Base-by-base conservation (phyloP, 2,888 invertebrate genomes). In the Leucophora obtusa region DNA sequence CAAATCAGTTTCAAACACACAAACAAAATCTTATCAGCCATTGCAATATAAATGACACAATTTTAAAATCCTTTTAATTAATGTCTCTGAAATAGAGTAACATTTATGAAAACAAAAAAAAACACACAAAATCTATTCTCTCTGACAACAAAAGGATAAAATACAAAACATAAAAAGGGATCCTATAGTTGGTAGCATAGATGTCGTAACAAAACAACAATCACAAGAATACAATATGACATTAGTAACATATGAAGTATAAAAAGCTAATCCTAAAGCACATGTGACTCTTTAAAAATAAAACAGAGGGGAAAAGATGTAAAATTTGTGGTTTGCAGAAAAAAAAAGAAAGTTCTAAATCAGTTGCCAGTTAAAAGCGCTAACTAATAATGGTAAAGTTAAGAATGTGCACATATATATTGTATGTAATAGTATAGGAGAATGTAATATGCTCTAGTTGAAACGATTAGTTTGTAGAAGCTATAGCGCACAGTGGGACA, bases 61-160 rank as follows among this genome's bases (percentile, higher is more conserved):
- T 65, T 59, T 63, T 53, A 59, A 79, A 73, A 51, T 73, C 73
- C 63, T 59, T 68, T 79, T 65, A 59, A 79, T 79, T 73, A 73
- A 69, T 65, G 51, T 69, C 66, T 38, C 59, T 59, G 28, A 17
- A 54, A 43, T 53, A 53, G 6, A 70, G 15, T 2, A 10, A 50
- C 18, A 33, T 50, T 17, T 9, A 7, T 8, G 28, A n/a, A 53
- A 24, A 51, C 33, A 33, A 2, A 51, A 2, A 33, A 18, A 28
- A 7, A 15, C 54, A 35, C 50, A 66, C 24, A 51, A 18, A 35
- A n/a, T 1, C 24, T 51, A 33, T 65, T 9, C 2, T n/a, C 38
- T 7, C 1, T 35, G 35, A 38, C 38, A 38, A 38, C 11, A 11
- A 38, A 38, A 38, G 38, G 38, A 38, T 38, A 17, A 2, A n/a